A percentile compares a stretch with the other conserved stretches of the same genome.
These are phyloP conservation scores for Steinernema hermaphroditum DNA, from an alignment of 2,888 invertebrate genomes.

Conservation along the genomic window DNA sequence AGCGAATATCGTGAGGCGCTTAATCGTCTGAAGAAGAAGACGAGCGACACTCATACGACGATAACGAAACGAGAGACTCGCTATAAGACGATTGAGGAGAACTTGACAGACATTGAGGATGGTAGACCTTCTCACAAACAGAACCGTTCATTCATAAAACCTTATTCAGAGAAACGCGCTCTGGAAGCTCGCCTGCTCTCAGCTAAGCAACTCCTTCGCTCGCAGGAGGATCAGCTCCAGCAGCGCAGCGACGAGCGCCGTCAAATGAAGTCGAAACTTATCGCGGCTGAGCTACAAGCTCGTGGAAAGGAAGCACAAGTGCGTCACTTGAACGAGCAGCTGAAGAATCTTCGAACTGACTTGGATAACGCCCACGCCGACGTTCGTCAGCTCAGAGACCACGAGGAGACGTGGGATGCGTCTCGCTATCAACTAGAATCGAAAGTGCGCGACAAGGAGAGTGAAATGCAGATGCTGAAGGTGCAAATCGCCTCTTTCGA, in stretches of 20 bases:
- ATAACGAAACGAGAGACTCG: constrained; percentile 61
- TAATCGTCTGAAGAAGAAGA: constrained; percentile 63
- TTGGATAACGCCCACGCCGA: constrained; percentile 63
- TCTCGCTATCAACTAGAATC: constrained; percentile 60
- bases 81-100: constrained; percentile 63
- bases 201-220: constrained; percentile 61
- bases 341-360: constrained; percentile 62
- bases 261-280: constrained; percentile 64
- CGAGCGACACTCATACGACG: constrained; percentile 61
- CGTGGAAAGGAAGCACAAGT: constrained; percentile 66
- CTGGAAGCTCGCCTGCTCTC: constrained; percentile 58
- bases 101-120: constrained; percentile 61
- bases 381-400: constrained; percentile 57
- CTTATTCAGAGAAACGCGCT: constrained; percentile 59
- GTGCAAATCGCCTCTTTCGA: constrained; percentile 59
- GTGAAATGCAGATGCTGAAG: constrained; percentile 56
- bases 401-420: constrained; percentile 61
- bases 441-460: constrained; percentile 60
- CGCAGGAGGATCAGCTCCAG: constrained; percentile 64
- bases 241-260: constrained; percentile 64
- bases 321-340: constrained; percentile 64
- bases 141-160: too few relatives aligned
- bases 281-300: constrained; percentile 64
- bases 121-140: too few relatives aligned
- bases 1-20: constrained; percentile 63